Evolutionary conservation across 1,140 invertebrate genomes (phyloP), one percentile per base, ranked within the genome.

Genomic region (Drosophila athabasca): DNA sequence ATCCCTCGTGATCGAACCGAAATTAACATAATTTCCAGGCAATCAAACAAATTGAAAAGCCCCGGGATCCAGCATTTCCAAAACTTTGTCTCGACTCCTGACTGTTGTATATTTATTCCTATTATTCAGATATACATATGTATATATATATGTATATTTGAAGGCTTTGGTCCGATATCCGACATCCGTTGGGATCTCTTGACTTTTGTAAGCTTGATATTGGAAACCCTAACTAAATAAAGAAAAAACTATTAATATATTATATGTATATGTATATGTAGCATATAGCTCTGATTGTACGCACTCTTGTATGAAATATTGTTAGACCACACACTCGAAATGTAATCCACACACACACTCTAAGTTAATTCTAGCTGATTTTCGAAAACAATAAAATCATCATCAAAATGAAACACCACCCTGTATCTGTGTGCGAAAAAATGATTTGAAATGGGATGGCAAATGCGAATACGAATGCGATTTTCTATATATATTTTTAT

Each of bases 311-410:
- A 84, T 76, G 58, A 62, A 79, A 69, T 70, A 81, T 79, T 84
- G 80, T 84, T 84, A 84, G 80, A 45, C 43, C 31, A 65, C 31
- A 65, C 45, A 65, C 78, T 61, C 66, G 64, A 79, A 82, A 71
- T 84, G 70, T 84, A 84, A 84, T 71, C 65, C 74, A 70, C 31
- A 71, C 64, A 54, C 48, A 73, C 68, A 80, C 60, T 68, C 43
- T 79, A 82, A 79, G 77, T 81, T 82, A 78, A 84, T 79, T 76
- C 24, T 84, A 83, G 80, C 79, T 62, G 80, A 83, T 83, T 83
- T 83, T 83, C 54, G 50, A 78, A 78, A 78, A 76, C 65, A 76
- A 82, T 65, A 82, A 70, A 39, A 78, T 59, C 60, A 78, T 59
- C 60, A 65, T 72, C 45, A 82, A 69, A 73, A 69, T 46, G 57